phyloP scores from a whole-genome alignment of 2,797 vertebrate genomes.

The Linurgus olivaceus region DNA sequence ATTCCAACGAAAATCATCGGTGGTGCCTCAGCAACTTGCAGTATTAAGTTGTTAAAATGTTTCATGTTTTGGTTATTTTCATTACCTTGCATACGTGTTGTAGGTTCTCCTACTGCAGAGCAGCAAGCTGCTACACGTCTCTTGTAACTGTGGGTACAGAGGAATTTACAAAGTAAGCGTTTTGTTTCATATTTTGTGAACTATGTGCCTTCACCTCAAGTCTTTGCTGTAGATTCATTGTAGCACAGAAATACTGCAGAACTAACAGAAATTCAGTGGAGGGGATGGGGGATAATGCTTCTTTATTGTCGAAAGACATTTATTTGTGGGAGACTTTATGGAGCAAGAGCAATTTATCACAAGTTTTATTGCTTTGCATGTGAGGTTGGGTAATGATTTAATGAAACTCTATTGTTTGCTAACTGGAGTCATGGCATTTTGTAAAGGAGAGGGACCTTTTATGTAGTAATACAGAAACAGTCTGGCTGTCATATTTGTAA shows the following conservation, averaged over 20 bases:
- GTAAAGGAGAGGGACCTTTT: background rate
- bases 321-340: background rate
- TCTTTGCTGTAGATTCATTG: background rate
- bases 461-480: constrained; percentile 10
- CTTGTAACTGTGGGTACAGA: background rate
- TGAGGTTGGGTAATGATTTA: background rate
- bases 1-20: background rate
- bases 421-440: background rate
- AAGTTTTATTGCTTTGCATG: background rate
- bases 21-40: background rate
- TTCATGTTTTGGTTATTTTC: background rate
- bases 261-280: background rate
- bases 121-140: constrained; percentile 8
- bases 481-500: background rate
- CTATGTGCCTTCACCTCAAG: background rate
- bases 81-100: background rate
- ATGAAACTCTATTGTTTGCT: constrained; percentile 15
- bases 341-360: background rate
- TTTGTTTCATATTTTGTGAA: background rate
- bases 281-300: background rate
- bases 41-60: background rate
- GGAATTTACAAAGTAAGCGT: constrained; percentile 14
- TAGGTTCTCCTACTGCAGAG: background rate
- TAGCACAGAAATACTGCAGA: background rate
- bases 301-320: background rate